Evolutionary conservation across 2,888 invertebrate genomes (phyloP).

Genomic region (Mythimna pallens): DNA sequence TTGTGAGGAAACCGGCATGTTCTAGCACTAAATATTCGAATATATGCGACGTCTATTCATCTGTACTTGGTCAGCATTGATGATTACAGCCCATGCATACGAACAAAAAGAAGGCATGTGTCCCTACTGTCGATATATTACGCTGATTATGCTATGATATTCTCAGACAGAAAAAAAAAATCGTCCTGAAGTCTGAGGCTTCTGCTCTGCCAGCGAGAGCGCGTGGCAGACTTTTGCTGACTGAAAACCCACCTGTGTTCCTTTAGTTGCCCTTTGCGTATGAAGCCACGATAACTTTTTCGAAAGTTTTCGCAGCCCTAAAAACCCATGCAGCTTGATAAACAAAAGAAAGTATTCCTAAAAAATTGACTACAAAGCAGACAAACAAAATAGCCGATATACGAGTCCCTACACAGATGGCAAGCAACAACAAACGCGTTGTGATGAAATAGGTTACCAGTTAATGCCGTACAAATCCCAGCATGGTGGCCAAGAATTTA

Average conservation of each 20-base stretch:
- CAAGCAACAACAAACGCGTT: constrained; percentile 29
- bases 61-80: background rate
- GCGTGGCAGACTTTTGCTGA: no score
- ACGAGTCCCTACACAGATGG: constrained; percentile 25
- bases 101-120: background rate
- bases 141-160: background rate
- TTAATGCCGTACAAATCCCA: constrained; percentile 43
- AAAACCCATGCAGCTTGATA: background rate
- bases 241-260: no score
- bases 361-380: background rate
- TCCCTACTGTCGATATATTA: background rate
- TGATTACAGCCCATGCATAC: background rate
- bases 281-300: no score
- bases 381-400: background rate
- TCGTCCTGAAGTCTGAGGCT: background rate
- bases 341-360: background rate
- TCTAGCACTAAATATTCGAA: background rate
- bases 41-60: background rate
- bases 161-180: background rate
- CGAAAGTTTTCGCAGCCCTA: no score
- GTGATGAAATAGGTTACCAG: constrained; percentile 50
- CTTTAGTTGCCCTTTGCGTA: no score
- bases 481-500: constrained; percentile 48
- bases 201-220: no score
- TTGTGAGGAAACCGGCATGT: background rate